Percentiles rank a stretch among this genome's conserved stretches.
These are phyloP conservation scores for Brachionus angularis DNA, from an alignment of 1,140 invertebrate genomes.

Conservation along the genomic window DNA sequence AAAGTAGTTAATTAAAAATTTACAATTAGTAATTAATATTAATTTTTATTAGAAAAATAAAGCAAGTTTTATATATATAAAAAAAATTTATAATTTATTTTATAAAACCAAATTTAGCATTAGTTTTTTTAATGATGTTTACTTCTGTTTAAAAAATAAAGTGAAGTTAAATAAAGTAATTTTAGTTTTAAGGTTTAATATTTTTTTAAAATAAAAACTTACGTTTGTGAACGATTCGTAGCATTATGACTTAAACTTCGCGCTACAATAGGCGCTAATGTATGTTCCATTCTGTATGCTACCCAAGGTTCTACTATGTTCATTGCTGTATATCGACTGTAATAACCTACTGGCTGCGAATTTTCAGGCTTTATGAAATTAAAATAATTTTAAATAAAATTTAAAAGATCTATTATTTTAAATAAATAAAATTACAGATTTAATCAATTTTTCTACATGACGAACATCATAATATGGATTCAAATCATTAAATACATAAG, in stretches of 20 bases:
- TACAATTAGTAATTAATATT: no score
- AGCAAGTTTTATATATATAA: no score
- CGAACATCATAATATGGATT: constrained; percentile 28
- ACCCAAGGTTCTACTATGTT: constrained; percentile 42
- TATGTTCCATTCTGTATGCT: constrained; percentile 34
- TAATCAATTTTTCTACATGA: constrained; percentile 20
- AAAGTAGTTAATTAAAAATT: no score
- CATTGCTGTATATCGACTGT: constrained; percentile 22
- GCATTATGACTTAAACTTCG: neutral
- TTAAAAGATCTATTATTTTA: neutral
- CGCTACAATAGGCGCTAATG: neutral
- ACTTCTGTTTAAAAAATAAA: neutral
- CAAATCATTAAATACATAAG: constrained; percentile 43
- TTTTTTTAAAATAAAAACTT: neutral
- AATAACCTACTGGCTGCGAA: constrained; percentile 13
- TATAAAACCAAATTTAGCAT: no score
- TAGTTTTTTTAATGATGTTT: no score
- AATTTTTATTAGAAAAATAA: no score
- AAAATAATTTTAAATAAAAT: neutral
- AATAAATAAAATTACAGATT: neutral
- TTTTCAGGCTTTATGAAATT: constrained; percentile 9
- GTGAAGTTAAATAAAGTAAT: neutral
- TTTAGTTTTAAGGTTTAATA: neutral
- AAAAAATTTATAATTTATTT: no score
- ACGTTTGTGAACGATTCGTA: neutral